These are phyloP conservation scores for Eurystomus glaucurus DNA, from an alignment of 2,797 vertebrate species.

Conservation along the genomic window DNA sequence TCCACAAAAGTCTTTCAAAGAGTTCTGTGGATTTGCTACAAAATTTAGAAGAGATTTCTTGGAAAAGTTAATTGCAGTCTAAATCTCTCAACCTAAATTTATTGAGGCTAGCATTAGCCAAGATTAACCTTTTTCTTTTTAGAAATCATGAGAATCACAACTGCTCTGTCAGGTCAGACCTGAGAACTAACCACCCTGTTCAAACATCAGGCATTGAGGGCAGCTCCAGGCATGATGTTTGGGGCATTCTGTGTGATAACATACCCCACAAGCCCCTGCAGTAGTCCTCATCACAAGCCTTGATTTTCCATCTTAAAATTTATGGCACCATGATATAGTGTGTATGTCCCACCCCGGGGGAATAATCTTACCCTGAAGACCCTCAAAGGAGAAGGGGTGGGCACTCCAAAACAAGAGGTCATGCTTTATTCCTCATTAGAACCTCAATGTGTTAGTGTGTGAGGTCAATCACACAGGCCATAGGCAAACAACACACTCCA, in stretches of 20 bases:
- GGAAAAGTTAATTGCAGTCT: not conserved
- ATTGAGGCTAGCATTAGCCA: not conserved
- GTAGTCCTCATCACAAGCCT: not conserved
- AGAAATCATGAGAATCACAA: not conserved
- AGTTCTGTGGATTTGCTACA: not conserved
- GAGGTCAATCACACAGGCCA: not conserved
- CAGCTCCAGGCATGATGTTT: not conserved
- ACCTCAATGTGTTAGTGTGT: not conserved
- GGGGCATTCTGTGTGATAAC: not conserved
- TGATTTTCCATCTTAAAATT: not conserved
- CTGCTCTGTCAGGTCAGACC: not conserved
- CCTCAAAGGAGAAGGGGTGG: not conserved
- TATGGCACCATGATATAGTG: not conserved
- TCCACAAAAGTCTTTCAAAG: not conserved
- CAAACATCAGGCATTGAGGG: not conserved
- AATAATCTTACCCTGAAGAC: not conserved
- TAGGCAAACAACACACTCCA: not conserved
- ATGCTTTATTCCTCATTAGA: not conserved
- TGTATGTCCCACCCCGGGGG: too few species aligned
- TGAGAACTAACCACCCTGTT: not conserved
- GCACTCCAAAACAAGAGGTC: not conserved
- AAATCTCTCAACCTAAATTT: not conserved
- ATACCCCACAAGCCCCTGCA: not conserved
- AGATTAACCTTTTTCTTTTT: not conserved
- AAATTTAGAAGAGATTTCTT: not conserved